Evolutionary conservation across 2,888 invertebrate species (phyloP), one percentile per base, ranked within the genome.

Genomic region (Nezara viridula): DNA sequence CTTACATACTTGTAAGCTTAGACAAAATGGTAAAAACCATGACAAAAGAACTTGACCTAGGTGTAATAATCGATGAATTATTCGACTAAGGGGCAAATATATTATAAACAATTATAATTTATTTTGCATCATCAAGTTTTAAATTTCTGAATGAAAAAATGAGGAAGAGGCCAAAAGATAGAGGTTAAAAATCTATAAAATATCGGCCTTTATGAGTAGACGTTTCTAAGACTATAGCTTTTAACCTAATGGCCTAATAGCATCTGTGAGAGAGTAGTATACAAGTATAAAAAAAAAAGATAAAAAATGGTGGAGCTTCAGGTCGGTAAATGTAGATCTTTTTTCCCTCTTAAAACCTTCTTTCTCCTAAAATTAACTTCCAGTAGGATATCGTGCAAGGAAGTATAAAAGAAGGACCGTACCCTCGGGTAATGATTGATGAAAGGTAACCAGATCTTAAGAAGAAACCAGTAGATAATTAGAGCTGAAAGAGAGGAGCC

Each of bases 391-490:
- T 81, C 81, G 81, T 44, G 81, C 66, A 73, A 37, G 66, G 19
- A 16, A 73, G 40, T 44, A 47, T 44, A 81, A 44, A 81, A 81
- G 81, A 44, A 81, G n/a, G 44, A 47, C 19, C 44, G 14, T 81
- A 81, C 81, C 81, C 81, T 81, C 44, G 44, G 81, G 81, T 47
- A 81, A 81, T 24, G 81, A 81, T 81, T 81, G 81, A 81, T 81
- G n/a, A n/a, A 81, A n/a, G 44, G 44, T 81, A 81, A 47, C 44
- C 81, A 81, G 44, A 81, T 81, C 40, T 81, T n/a, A 81, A 44
- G 81, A 81, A 81, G 81, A 81, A 81, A 81, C 81, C 81, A 47
- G 81, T 81, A 81, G 81, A 81, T 47, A 81, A 81, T 81, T 40
- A 81, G 81, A 81, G 44, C 44, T 40, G 81, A n/a, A 47, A n/a